phyloP scores from a whole-genome alignment of 2,797 vertebrate species.

The Sardinella longiceps region DNA sequence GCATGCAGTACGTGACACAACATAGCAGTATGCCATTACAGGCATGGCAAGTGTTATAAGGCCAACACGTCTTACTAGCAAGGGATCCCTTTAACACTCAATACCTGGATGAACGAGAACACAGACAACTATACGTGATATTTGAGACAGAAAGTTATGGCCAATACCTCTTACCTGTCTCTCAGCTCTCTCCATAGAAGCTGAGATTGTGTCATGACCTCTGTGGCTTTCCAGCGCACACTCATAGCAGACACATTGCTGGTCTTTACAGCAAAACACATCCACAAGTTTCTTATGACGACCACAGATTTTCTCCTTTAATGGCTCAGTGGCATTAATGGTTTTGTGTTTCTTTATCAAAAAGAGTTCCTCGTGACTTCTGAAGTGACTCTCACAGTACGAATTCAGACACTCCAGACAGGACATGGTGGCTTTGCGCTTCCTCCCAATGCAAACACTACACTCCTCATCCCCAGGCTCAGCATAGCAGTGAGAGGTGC shows the following conservation, averaged over 20 bases:
- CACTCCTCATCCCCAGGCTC: too few relatives aligned
- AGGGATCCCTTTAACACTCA: too few relatives aligned
- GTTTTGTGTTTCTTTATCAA: slow-evolving; percentile 50
- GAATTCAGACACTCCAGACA: slow-evolving; percentile 65
- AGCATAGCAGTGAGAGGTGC: too few relatives aligned
- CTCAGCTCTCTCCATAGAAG: slow-evolving; percentile 51
- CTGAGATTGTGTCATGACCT: too few relatives aligned
- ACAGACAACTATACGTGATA: not conserved
- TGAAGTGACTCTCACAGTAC: slow-evolving; percentile 44
- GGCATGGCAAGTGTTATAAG: too few relatives aligned
- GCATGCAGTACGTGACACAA: too few relatives aligned
- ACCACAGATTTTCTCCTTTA: slow-evolving; percentile 41
- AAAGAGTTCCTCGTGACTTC: too few relatives aligned
- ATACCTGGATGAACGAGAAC: too few relatives aligned
- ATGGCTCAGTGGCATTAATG: slow-evolving; percentile 52
- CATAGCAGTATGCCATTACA: too few relatives aligned
- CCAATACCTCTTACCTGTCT: slow-evolving; percentile 57
- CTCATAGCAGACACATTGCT: slow-evolving; percentile 45
- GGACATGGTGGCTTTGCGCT: slow-evolving; percentile 58
- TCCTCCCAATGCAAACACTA: slow-evolving; percentile 48
- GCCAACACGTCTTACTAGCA: too few relatives aligned
- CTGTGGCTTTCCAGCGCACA: slow-evolving; percentile 51
- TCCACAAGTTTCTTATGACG: slow-evolving; percentile 36
- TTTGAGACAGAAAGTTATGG: not conserved
- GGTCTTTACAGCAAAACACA: slow-evolving; percentile 34